Evolutionary conservation across 2,797 vertebrate species (phyloP), one percentile per base, ranked within the genome.

Genomic region (Champsocephalus esox): DNA sequence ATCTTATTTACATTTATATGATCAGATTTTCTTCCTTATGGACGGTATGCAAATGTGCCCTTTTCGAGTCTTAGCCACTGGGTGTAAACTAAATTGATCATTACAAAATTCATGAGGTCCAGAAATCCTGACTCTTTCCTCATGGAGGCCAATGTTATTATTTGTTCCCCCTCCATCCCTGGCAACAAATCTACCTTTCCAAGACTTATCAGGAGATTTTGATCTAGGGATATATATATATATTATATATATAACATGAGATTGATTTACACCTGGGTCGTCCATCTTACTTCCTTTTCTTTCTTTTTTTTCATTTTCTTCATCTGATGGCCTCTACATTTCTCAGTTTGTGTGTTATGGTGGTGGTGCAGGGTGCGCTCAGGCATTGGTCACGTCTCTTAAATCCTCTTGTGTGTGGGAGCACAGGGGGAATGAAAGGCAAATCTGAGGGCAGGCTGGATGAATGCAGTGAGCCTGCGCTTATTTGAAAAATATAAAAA

Each of bases 1-100:
- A 91, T 85, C 94, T 94, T 95, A 95, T 95, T 95, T 95, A 95
- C 94, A 95, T 95, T 94, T 95, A 95, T 94, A 95, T 94, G 89
- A 94, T 94, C 93, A 92, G 92, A 94, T 94, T 94, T 92, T 88
- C 85, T 84, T 87, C 83, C 88, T 81, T 90, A 91, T 94, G 91
- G 91, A 91, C 74, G 59, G 70, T 94, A 95, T 95, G 94, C 87
- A 94, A 94, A 95, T 95, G 78, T 94, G 91, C 92, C 94, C 94
- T 95, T 94, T 95, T 88, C 24, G 3, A 75, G 86, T 72, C 87
- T 85, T 84, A 81, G 89, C 87, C 88, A 83, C 70, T 61, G 73
- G 81, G 63, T 82, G 87, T 21, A 21, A 21, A 21, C 21, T 21
- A 21, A 21, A 21, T 21, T 21, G 21, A 21, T 21, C 21, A 21